phyloP scores from a whole-genome alignment of 2,797 vertebrate species.

The Argentina silus region DNA sequence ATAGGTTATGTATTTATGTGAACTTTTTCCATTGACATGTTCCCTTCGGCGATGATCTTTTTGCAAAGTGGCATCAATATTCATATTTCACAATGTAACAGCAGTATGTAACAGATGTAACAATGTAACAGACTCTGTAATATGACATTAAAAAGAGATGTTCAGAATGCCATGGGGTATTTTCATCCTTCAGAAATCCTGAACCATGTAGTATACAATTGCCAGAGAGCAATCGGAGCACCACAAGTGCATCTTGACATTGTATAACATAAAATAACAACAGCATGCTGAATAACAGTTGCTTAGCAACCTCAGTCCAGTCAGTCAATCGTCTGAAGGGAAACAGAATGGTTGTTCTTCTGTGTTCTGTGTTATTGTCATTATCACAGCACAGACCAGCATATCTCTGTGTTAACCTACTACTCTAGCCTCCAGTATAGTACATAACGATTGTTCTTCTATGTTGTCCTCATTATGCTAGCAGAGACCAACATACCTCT shows the following conservation, averaged over 20 bases:
- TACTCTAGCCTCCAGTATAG: no score
- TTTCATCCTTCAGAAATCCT: neutral
- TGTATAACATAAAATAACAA: constrained; percentile 18
- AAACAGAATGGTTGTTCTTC: neutral
- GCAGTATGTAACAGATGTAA: no score
- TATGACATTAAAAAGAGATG: neutral
- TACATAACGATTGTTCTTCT: no score
- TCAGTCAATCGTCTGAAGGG: constrained; percentile 41
- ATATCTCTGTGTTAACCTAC: neutral
- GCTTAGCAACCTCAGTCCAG: constrained; percentile 54
- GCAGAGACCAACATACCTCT: no score
- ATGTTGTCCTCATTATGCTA: no score
- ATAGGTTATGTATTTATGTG: no score
- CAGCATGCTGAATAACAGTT: constrained; percentile 49
- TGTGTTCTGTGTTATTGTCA: neutral
- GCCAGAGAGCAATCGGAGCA: neutral
- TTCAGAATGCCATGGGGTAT: no score
- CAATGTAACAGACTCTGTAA: neutral
- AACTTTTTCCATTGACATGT: no score
- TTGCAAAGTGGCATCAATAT: no score
- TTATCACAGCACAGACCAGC: neutral
- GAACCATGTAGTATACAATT: neutral
- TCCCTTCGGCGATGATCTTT: no score
- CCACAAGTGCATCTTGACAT: constrained; percentile 6
- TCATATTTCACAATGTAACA: no score